Percentiles rank a stretch among this genome's conserved stretches.
phyloP scores from a whole-genome alignment of 2,797 vertebrate species.

The Spheniscus humboldti region DNA sequence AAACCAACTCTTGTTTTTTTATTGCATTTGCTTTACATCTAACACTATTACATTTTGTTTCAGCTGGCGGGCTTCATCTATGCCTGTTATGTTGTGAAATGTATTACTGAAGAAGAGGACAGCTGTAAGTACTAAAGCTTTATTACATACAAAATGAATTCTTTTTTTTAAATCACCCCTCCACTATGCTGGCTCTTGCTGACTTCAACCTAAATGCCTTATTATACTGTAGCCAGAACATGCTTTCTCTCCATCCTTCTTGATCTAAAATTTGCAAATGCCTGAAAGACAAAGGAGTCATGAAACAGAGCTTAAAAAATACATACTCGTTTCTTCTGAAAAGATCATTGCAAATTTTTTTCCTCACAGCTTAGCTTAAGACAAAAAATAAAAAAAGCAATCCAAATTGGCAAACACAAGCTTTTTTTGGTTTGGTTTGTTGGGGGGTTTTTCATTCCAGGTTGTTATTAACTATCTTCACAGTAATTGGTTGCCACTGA shows the following conservation, averaged over 20 bases:
- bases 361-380: background rate
- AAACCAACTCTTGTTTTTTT: background rate
- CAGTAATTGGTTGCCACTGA: background rate
- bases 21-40: slow-evolving; percentile 22
- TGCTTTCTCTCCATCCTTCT: background rate
- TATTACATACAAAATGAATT: slow-evolving; percentile 53
- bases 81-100: slow-evolving; percentile 99
- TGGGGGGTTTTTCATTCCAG: background rate
- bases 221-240: background rate
- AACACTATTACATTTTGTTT: slow-evolving; percentile 73
- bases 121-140: slow-evolving; percentile 92
- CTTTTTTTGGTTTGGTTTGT: background rate
- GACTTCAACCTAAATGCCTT: background rate
- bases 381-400: background rate
- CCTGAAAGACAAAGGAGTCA: background rate
- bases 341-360: background rate
- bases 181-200: background rate
- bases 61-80: slow-evolving; percentile 98
- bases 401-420: background rate
- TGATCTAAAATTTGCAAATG: background rate
- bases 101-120: slow-evolving; percentile 99
- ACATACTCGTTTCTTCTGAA: background rate
- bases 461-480: background rate
- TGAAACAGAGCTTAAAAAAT: background rate
- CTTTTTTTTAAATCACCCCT: slow-evolving; percentile 2